Percentiles rank a stretch among this genome's conserved stretches.
phyloP scores from a whole-genome alignment of 1,140 invertebrate genomes.

The Drosophila navojoa region DNA sequence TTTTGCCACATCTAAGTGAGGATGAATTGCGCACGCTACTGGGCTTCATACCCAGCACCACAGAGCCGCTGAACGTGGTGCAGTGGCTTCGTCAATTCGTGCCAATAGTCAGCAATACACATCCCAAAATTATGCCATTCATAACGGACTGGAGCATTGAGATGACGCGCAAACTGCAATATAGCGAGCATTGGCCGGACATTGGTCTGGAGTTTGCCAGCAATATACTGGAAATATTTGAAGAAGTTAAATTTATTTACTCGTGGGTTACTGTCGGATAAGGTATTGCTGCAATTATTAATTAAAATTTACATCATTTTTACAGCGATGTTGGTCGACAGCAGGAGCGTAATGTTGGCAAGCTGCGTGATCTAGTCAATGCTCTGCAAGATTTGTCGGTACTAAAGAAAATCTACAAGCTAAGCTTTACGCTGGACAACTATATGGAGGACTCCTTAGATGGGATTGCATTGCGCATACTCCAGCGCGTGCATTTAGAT shows the following conservation, averaged over 20 bases:
- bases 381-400: constrained; percentile 75
- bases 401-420: constrained; percentile 74
- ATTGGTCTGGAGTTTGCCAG: constrained; percentile 78
- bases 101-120: constrained; percentile 69
- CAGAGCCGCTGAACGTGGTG: constrained; percentile 72
- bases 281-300: background rate
- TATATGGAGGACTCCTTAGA: constrained; percentile 78
- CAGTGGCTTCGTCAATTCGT: constrained; percentile 80
- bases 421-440: constrained; percentile 74
- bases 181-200: constrained; percentile 75
- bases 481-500: constrained; percentile 78
- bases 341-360: constrained; percentile 72
- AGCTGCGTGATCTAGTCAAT: constrained; percentile 70
- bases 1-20: constrained; percentile 64
- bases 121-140: constrained; percentile 75
- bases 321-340: constrained; percentile 72
- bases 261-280: constrained; percentile 53
- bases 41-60: constrained; percentile 64
- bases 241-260: constrained; percentile 75
- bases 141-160: constrained; percentile 81
- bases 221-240: constrained; percentile 76
- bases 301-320: background rate
- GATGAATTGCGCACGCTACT: constrained; percentile 67
- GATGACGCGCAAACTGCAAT: constrained; percentile 74
- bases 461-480: constrained; percentile 72